Percentiles rank a stretch among this genome's conserved stretches.
Evolutionary conservation across 2,888 invertebrate genomes (phyloP).

Genomic region (Torymus texanus): DNA sequence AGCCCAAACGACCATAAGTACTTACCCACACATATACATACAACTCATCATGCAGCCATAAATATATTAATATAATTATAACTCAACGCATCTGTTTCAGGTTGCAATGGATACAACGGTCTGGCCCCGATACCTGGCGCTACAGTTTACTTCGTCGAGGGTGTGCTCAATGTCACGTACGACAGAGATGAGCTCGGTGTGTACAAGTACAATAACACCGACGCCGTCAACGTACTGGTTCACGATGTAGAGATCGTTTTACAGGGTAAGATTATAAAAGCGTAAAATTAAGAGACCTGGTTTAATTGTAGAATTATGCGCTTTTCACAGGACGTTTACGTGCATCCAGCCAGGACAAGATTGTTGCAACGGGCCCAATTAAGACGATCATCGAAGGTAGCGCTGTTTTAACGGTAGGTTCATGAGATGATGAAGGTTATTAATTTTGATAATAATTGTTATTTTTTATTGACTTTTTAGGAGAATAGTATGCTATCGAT

Average conservation of each 20-base stretch:
- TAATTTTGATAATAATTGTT: neutral
- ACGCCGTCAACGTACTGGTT: constrained; percentile 51
- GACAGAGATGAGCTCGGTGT: constrained; percentile 21
- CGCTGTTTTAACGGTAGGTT: constrained; percentile 16
- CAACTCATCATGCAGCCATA: too few relatives aligned
- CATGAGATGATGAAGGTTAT: neutral
- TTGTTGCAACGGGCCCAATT: neutral
- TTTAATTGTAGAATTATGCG: too few relatives aligned
- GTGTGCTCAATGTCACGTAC: constrained; percentile 7
- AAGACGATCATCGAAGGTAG: constrained; percentile 9
- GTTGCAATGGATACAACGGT: neutral
- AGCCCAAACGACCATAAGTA: too few relatives aligned
- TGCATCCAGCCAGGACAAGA: too few relatives aligned
- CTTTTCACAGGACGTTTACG: too few relatives aligned
- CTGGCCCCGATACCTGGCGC: neutral
- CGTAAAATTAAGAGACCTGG: too few relatives aligned
- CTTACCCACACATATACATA: too few relatives aligned
- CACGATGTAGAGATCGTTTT: constrained; percentile 52
- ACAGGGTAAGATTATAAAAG: constrained; percentile 39
- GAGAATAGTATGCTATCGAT: neutral
- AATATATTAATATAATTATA: too few relatives aligned
- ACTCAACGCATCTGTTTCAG: neutral
- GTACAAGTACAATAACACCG: constrained; percentile 41
- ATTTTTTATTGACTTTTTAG: constrained; percentile 3
- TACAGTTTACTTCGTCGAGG: neutral